Percentiles rank a stretch among this genome's conserved stretches.
Evolutionary conservation across 2,113 vertebrate genomes (phyloP).

Genomic region (Cathartes aura): DNA sequence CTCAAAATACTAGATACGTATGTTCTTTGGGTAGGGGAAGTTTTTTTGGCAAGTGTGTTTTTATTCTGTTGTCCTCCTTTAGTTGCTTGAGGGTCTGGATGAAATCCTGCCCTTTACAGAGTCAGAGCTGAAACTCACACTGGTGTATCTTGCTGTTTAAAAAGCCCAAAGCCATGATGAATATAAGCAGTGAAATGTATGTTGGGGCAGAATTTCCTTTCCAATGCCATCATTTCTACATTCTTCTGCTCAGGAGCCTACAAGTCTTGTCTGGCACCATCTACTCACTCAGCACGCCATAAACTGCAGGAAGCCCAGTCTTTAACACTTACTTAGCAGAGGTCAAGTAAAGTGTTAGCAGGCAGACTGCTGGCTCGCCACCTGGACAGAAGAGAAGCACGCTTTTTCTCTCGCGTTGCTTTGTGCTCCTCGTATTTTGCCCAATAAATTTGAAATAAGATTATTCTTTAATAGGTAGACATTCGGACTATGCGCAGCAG

Average conservation of each 20-base stretch:
- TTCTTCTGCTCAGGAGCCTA: neutral
- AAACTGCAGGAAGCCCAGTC: constrained; percentile 11
- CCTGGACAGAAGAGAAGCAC: neutral
- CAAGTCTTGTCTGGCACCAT: neutral
- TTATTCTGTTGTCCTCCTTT: neutral
- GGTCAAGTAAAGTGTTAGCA: constrained; percentile 4
- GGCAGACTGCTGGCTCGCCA: neutral
- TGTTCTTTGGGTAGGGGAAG: neutral
- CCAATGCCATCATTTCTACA: neutral
- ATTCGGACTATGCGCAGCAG: neutral
- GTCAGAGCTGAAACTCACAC: neutral
- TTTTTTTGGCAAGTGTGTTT: neutral
- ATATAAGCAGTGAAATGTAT: neutral
- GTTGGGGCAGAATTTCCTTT: neutral
- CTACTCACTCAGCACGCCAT: neutral
- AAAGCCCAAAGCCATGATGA: neutral
- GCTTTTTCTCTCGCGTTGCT: neutral
- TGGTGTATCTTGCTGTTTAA: neutral
- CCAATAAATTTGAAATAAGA: neutral
- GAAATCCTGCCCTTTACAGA: neutral
- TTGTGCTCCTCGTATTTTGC: neutral
- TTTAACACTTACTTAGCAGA: constrained; percentile 8
- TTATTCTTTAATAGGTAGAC: neutral
- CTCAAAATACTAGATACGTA: neutral
- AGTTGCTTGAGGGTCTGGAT: neutral